phyloP scores from a whole-genome alignment of 2,888 invertebrate genomes.

The Odontocerum albicorne region DNA sequence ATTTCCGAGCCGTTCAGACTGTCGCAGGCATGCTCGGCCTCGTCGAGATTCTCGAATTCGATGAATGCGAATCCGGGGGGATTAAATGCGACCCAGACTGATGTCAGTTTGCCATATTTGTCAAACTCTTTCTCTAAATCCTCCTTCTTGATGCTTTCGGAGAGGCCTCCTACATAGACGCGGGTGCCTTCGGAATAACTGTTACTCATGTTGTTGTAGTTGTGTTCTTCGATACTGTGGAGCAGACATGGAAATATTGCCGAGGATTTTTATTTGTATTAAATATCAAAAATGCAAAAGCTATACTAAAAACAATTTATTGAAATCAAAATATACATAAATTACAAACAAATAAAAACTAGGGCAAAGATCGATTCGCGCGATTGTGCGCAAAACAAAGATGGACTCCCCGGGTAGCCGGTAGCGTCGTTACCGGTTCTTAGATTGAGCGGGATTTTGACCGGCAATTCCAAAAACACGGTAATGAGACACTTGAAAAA shows the following conservation, averaged over 20 bases:
- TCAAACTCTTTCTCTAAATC: conserved; percentile 89
- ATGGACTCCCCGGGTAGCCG: no score
- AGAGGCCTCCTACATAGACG: conserved; percentile 88
- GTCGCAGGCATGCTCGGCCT: conserved; percentile 88
- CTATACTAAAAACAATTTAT: conserved; percentile 15
- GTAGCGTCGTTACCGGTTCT: no score
- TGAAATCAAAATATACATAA: conserved; percentile 4
- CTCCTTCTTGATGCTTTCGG: conserved; percentile 88
- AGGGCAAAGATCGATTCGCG: conserved; percentile 8
- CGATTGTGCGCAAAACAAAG: conserved; percentile 3
- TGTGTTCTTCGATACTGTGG: conserved; percentile 28
- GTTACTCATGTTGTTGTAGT: conserved; percentile 26
- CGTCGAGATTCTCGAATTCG: conserved; percentile 85
- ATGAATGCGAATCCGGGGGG: conserved; percentile 94
- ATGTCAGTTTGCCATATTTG: conserved; percentile 89
- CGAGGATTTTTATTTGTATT: conserved; percentile 11
- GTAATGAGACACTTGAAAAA: no score
- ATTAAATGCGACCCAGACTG: conserved; percentile 92
- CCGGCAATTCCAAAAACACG: no score
- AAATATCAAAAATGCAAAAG: conserved; percentile 12
- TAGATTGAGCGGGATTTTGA: no score
- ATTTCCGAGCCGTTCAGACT: conserved; percentile 86
- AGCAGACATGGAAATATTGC: conserved; percentile 25
- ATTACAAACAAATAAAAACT: neutral
- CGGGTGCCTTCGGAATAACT: conserved; percentile 60